Base-by-base conservation (phyloP, 2,888 invertebrate species). In the Nomada ruficornis region DNA sequence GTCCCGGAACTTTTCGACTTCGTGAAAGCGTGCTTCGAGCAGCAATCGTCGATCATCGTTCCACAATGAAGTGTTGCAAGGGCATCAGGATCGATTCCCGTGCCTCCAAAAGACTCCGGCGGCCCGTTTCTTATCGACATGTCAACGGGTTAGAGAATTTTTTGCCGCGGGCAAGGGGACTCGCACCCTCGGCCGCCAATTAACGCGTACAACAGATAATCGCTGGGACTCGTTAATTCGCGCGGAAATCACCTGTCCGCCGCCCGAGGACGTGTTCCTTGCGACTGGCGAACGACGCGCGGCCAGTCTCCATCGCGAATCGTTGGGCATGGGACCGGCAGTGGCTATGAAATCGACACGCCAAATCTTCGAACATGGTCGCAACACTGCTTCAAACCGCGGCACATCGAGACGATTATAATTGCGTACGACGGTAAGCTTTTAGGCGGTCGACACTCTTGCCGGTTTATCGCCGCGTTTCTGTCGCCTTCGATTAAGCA, bases 161-260 rank as follows among this genome's bases (percentile, higher is more conserved):
- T 63, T 10, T 15, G 20, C 44, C n/a, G 36, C 13, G 44, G 42
- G 15, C 18, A 36, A 44, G 62, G 63, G 52, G 69, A 63, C 44
- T 77, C 64, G 64, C 26, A 44, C 42, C 54, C 15, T 57, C n/a
- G 68, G 44, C 0, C 64, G 47, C 77, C 70, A 80, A 80, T 80
- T 80, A 84, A 78, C 84, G 69, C 75, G 63, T 74, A 74, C 73
- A 63, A 79, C 78, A 82, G 87, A 82, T 88, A 87, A 87, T 86
- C 85, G 86, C 36, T 67, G 75, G 78, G 86, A 87, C 86, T 88
- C 83, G 85, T 89, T 88, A 85, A 87, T 87, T 88, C 83, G 85
- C 77, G 75, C 80, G 75, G 88, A 78, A 88, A 89, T 86, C 88
- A 88, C 84, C 89, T 89, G 89, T 87, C 89, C 78, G 44, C 70